Evolutionary conservation across 2,113 vertebrate genomes (phyloP).

Genomic region (Oriolus oriolus): DNA sequence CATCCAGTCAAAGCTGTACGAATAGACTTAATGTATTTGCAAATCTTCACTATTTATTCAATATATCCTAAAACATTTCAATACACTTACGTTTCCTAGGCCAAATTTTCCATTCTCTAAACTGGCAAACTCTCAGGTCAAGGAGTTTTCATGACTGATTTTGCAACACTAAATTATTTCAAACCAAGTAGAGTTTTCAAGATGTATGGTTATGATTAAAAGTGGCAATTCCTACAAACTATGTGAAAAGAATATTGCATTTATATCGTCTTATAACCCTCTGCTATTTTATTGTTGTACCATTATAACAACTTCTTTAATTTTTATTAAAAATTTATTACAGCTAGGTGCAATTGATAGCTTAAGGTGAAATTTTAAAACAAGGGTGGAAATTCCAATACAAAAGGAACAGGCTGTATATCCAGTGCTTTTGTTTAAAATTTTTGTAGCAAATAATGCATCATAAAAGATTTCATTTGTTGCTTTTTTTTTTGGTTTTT

Average conservation of each 20-base stretch:
- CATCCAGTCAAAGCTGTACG: background rate
- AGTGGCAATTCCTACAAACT: background rate
- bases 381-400: background rate
- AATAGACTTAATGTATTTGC: background rate
- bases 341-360: background rate
- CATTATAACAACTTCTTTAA: background rate
- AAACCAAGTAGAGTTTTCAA: constrained; percentile 1
- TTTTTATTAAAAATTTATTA: constrained; percentile 38
- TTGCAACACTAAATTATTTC: background rate
- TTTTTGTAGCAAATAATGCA: background rate
- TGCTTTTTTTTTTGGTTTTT: background rate
- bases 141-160: constrained; percentile 7
- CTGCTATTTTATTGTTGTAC: background rate
- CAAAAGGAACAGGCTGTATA: background rate
- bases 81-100: background rate
- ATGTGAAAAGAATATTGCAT: background rate
- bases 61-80: background rate
- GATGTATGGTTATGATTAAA: constrained; percentile 29
- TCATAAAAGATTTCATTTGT: background rate
- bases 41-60: background rate
- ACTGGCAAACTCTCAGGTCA: constrained; percentile 18
- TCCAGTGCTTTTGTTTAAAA: background rate
- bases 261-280: background rate
- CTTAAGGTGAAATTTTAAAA: constrained; percentile 22
- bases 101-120: background rate